phyloP scores from a whole-genome alignment of 2,888 invertebrate species.

The Lissonota sp. region DNA sequence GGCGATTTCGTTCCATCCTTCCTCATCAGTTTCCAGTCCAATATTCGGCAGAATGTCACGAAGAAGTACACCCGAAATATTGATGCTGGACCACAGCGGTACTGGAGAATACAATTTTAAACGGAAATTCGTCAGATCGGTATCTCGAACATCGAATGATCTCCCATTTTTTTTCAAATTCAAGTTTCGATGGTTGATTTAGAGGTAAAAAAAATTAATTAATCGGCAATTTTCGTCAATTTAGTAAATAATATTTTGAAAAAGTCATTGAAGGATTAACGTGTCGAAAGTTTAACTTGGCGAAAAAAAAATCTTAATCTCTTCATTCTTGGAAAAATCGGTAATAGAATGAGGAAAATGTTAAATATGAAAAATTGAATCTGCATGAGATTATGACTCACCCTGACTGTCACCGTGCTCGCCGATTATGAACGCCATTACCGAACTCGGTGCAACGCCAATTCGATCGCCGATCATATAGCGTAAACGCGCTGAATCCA shows the following conservation, averaged over 20 bases:
- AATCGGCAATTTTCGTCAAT: no score
- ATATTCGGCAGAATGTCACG: conserved; percentile 84
- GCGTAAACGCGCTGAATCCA: conserved; percentile 87
- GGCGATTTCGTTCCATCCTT: conserved; percentile 85
- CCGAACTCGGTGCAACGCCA: conserved; percentile 85
- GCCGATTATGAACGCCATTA: conserved; percentile 88
- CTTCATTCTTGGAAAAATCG: background rate
- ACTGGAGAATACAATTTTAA: conserved; percentile 78
- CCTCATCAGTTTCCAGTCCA: conserved; percentile 84
- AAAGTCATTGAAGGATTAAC: no score
- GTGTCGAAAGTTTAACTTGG: background rate
- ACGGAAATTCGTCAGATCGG: conserved; percentile 48
- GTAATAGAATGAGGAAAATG: background rate
- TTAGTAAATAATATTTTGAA: no score
- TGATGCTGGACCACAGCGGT: conserved; percentile 86
- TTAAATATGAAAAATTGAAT: background rate
- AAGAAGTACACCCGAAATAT: conserved; percentile 85
- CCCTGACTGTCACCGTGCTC: conserved; percentile 88
- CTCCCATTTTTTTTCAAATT: conserved; percentile 49
- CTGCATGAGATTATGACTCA: conserved; percentile 72
- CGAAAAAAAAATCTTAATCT: background rate
- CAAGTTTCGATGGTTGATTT: conserved; percentile 9
- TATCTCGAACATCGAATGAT: conserved; percentile 33
- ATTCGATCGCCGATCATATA: conserved; percentile 86
- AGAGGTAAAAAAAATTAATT: background rate